phyloP scores from a whole-genome alignment of 2,113 vertebrate genomes.

The Sarotherodon lohbergeri region DNA sequence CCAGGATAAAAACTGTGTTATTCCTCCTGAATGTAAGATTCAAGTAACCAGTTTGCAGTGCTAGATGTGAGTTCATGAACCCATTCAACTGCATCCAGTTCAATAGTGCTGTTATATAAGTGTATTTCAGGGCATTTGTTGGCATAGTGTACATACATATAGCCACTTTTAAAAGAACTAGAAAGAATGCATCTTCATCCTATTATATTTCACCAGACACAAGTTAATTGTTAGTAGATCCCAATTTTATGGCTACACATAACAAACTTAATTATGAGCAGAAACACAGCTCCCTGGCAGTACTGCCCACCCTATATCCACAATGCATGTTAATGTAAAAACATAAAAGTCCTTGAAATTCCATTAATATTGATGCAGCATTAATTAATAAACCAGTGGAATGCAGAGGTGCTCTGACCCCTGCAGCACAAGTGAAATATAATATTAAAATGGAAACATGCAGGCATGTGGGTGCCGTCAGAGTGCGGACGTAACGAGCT shows the following conservation, averaged over 20 bases:
- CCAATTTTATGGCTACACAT: background rate
- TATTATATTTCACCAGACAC: background rate
- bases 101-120: background rate
- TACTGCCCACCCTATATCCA: background rate
- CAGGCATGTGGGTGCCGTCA: background rate
- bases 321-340: conserved; percentile 9
- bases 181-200: background rate
- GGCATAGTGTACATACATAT: background rate
- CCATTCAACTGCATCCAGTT: background rate
- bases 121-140: background rate
- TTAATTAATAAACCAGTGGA: conserved; percentile 43
- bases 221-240: background rate
- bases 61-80: background rate
- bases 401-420: conserved; percentile 19
- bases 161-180: background rate
- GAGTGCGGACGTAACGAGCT: background rate
- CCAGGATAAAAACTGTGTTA: background rate
- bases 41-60: background rate
- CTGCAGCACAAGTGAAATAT: background rate
- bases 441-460: background rate
- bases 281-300: background rate
- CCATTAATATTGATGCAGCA: conserved; percentile 30
- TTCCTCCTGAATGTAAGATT: background rate
- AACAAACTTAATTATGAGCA: background rate
- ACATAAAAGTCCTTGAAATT: conserved; percentile 29